Base-by-base conservation (phyloP, 2,888 invertebrate species). In the Limenitis camilla region DNA sequence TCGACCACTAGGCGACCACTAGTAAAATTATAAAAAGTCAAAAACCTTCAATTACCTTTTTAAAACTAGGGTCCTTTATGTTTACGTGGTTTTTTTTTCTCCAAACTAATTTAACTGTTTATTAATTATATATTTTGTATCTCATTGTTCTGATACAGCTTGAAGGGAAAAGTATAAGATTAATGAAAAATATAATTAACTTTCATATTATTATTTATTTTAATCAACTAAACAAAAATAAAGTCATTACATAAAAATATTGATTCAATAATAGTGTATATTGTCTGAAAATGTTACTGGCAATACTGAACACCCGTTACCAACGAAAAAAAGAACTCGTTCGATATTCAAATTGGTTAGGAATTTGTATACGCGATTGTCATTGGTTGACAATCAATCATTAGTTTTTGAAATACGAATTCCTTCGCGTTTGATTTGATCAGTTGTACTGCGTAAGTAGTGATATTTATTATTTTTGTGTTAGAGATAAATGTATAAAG, bases 361-460 rank as follows among this genome's bases (percentile, higher is more conserved):
- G 76, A 79, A 81, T 83, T 82, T 81, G 78, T 81, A 82, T 83
- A 76, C 76, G 73, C 82, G 79, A 82, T 82, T 83, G 83, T 84
- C 81, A 83, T 79, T 81, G 79, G 82, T 80, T 81, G 81, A 84
- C 83, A 83, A 84, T 84, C 82, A 83, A 84, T 84, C 82, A 84
- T 82, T 81, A 78, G 78, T 81, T 52, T 81, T 83, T 78, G 77
- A 83, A 82, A 79, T 82, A 76, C 73, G 79, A 79, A 80, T 80
- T 81, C 80, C 74, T 68, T 68, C 66, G 71, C 76, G 71, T 72
- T 75, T 69, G 81, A 81, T 81, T 75, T 60, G 74, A 80, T 80
- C 78, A 68, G 74, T 69, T 46, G 65, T 65, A 69, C 72, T 67
- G 68, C 69, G 71, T 71, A 75, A 74, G 66, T 66, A 38, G 28